phyloP scores from a whole-genome alignment of 2,113 vertebrate species.

The Psilopogon haemacephalus region DNA sequence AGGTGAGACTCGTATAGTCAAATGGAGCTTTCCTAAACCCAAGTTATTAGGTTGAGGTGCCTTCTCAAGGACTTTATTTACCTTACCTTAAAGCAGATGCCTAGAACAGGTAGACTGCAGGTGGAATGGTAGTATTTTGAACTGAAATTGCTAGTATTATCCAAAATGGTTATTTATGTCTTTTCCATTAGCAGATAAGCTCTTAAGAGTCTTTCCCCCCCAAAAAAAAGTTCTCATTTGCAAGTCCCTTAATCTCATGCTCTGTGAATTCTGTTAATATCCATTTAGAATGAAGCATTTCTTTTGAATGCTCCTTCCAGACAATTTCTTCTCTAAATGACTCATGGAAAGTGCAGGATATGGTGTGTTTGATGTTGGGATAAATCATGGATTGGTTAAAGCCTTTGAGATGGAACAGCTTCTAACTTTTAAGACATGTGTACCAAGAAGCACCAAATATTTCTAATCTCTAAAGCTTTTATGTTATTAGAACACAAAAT shows the following conservation, averaged over 20 bases:
- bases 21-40: neutral
- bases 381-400: slow-evolving; percentile 4
- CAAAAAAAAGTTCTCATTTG: neutral
- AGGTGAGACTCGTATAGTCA: neutral
- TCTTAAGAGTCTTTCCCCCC: neutral
- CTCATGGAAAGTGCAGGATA: neutral
- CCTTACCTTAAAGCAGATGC: neutral
- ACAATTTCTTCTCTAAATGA: slow-evolving; percentile 6
- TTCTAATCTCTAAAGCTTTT: slow-evolving; percentile 7
- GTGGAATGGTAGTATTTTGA: neutral
- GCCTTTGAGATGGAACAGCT: neutral
- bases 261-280: slow-evolving; percentile 19
- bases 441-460: slow-evolving; percentile 11
- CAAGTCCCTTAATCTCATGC: slow-evolving; percentile 21
- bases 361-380: neutral
- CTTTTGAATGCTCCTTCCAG: neutral
- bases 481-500: slow-evolving; percentile 1
- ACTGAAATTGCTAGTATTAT: neutral
- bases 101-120: neutral
- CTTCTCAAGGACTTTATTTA: neutral
- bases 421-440: neutral
- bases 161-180: neutral
- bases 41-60: neutral
- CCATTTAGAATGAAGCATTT: neutral
- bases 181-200: neutral